Evolutionary conservation across 2,113 vertebrate species (phyloP), one percentile per base, ranked within the genome.

Genomic region (Sebastes fasciatus): DNA sequence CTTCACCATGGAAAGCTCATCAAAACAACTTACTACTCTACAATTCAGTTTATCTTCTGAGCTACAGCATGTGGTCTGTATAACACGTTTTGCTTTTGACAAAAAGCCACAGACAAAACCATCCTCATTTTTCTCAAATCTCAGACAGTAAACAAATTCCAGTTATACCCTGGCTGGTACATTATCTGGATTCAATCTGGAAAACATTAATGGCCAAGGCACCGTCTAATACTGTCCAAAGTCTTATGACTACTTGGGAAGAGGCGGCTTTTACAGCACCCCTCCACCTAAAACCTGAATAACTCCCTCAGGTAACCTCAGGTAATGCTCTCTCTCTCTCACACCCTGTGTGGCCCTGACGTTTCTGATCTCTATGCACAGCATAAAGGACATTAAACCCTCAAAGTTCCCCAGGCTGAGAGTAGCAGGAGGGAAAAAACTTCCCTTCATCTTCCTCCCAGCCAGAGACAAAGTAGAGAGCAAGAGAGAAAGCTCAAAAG

Each of bases 341-440:
- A 63, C n/a, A 58, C 1, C 57, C 16, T 26, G 45, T 17, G 57
- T 49, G 64, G 13, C 72, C 48, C 64, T 34, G 2, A 46, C 19
- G 61, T 45, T 54, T 73, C 34, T 52, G 42, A 51, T 6, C 64
- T 74, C 14, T 21, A 55, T 77, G 52, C 60, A n/a, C 17, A 46
- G 49, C 65, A 77, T 48, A 60, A 80, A 68, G 51, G 45, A 79
- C 34, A 65, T 49, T 73, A 81, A 78, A 79, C 45, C 55, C n/a
- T 43, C 65, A 62, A 66, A 55, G 23, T 73, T 80, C 46, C 63
- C 21, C 51, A 17, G 65, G 62, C 66, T 68, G 48, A 42, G 21
- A 65, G 82, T 4, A 43, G 54, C 42, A 45, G 21, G 19, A 68
- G 21, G 13, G 12, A 68, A 51, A 12, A 21, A n/a, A 21, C 16